Evolutionary conservation across 2,797 vertebrate species (phyloP).

Genomic region (Nannoperca australis): DNA sequence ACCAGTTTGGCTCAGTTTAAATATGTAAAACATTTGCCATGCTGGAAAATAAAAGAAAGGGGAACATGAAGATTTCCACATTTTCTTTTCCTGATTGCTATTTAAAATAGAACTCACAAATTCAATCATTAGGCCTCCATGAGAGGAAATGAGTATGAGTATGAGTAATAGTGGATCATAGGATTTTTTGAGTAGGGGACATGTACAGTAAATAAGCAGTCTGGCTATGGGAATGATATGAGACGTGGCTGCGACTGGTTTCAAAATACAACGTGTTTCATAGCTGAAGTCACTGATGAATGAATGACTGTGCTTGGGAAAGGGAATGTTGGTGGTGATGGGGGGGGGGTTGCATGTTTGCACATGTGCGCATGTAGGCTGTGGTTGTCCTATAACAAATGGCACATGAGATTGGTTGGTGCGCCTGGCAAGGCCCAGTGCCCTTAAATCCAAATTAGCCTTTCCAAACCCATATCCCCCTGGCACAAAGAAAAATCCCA

Average conservation of each 20-base stretch:
- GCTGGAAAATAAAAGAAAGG: constrained; percentile 17
- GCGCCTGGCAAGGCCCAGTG: constrained; percentile 73
- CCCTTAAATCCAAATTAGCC: constrained; percentile 83
- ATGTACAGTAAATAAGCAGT: constrained; percentile 32
- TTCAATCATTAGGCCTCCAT: not conserved
- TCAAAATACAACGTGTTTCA: constrained; percentile 46
- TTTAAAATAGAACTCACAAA: not conserved
- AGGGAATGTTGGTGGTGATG: constrained; percentile 4
- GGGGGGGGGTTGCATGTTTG: constrained; percentile 50
- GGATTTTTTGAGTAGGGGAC: not conserved
- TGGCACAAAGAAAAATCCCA: constrained; percentile 76
- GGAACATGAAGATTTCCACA: not conserved
- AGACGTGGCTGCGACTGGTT: constrained; percentile 56
- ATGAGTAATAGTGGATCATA: constrained; percentile 17
- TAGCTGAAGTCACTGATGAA: constrained; percentile 55
- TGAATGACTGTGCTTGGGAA: constrained; percentile 57
- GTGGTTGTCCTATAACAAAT: constrained; percentile 63
- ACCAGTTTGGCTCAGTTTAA: constrained; percentile 39
- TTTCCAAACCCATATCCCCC: constrained; percentile 79
- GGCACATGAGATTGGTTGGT: constrained; percentile 71
- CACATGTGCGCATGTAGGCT: constrained; percentile 64
- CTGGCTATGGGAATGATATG: constrained; percentile 14
- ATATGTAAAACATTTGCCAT: constrained; percentile 37
- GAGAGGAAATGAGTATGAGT: too few species aligned
- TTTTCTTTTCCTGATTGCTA: too few species aligned